Evolutionary conservation across 2,888 invertebrate species (phyloP).

Genomic region (Drosophila seclusa): DNA sequence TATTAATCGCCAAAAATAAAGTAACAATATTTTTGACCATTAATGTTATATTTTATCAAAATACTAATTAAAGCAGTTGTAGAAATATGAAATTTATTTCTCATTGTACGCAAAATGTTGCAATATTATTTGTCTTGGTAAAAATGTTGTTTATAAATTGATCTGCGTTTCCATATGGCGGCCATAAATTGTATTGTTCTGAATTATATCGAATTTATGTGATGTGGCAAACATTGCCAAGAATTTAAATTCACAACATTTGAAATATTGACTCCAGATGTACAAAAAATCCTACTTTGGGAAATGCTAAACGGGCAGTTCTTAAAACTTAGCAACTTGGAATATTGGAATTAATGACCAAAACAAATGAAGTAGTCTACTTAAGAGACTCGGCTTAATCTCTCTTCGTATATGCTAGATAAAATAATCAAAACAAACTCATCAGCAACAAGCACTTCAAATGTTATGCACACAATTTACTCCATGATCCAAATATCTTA

Average conservation of each 20-base stretch:
- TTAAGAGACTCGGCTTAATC: neutral
- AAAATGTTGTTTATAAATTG: neutral
- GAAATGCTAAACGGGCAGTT: neutral
- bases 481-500: neutral
- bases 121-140: neutral
- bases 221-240: neutral
- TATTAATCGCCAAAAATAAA: neutral
- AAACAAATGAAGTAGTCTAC: neutral
- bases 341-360: neutral
- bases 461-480: neutral
- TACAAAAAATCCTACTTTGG: neutral
- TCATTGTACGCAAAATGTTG: neutral
- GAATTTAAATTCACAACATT: neutral
- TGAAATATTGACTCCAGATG: constrained; percentile 1
- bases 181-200: constrained; percentile 3
- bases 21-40: neutral
- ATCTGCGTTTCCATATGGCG: neutral
- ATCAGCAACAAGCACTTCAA: neutral
- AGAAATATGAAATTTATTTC: neutral
- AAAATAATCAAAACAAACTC: neutral
- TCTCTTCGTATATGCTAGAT: neutral
- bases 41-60: neutral
- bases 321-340: neutral
- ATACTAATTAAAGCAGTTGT: neutral
- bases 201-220: neutral